Evolutionary conservation across 2,888 invertebrate genomes (phyloP).

Genomic region (Amiota minor): DNA sequence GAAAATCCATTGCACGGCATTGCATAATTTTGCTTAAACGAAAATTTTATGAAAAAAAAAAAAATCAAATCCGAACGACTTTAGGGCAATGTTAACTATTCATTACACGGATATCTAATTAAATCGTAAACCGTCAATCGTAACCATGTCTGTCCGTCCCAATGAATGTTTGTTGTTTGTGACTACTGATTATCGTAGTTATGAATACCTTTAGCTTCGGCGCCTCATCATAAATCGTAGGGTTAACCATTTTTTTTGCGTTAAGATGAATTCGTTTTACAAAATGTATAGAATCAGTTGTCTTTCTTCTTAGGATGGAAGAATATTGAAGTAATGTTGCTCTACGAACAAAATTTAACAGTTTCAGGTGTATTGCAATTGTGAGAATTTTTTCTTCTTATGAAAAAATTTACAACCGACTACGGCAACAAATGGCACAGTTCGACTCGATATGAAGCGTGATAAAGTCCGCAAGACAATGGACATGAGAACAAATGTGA

Average conservation of each 20-base stretch:
- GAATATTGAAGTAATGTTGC: not conserved
- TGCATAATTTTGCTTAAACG: conserved; percentile 25
- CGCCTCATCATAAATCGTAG: conserved; percentile 67
- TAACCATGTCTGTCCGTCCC: not conserved
- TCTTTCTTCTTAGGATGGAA: too few relatives aligned
- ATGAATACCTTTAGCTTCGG: conserved; percentile 68
- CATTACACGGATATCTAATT: not conserved
- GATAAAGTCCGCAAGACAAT: conserved; percentile 53
- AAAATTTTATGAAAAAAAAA: conserved; percentile 8
- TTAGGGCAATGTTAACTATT: conserved; percentile 6
- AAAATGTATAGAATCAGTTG: not conserved
- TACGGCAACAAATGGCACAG: not conserved
- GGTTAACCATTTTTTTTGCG: conserved; percentile 63
- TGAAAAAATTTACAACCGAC: conserved; percentile 26
- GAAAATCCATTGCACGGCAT: conserved; percentile 10
- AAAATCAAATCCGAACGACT: not conserved
- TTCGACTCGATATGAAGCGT: conserved; percentile 29
- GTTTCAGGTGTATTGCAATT: conserved; percentile 1
- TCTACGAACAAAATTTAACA: not conserved
- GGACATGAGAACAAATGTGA: conserved; percentile 32
- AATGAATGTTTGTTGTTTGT: not conserved
- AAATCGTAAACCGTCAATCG: not conserved
- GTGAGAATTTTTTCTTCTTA: conserved; percentile 12
- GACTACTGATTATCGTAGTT: too few relatives aligned
- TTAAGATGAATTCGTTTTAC: not conserved